phyloP scores from a whole-genome alignment of 1,140 invertebrate species.

The Microplitis demolitor region DNA sequence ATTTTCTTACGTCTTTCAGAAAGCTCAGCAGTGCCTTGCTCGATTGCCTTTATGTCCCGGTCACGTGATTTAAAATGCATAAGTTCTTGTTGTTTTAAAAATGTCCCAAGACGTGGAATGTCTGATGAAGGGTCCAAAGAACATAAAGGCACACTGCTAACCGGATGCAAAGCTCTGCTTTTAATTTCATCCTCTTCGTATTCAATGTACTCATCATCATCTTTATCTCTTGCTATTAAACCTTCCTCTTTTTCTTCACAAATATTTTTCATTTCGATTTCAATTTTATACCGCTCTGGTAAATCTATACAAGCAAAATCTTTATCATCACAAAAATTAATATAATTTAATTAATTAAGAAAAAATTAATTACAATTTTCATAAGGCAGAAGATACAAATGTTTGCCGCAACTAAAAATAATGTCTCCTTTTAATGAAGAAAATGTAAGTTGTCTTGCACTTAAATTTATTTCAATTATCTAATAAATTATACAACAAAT shows the following conservation, averaged over 20 bases:
- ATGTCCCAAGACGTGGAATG: slow-evolving; percentile 20
- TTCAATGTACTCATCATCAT: slow-evolving; percentile 24
- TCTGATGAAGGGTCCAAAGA: slow-evolving; percentile 28
- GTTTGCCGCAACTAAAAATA: slow-evolving; percentile 35
- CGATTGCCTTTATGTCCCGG: slow-evolving; percentile 35
- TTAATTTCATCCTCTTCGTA: slow-evolving; percentile 26
- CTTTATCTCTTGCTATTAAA: background rate
- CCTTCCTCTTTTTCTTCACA: slow-evolving; percentile 27
- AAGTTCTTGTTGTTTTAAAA: slow-evolving; percentile 34
- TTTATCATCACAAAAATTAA: background rate
- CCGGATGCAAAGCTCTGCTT: slow-evolving; percentile 29
- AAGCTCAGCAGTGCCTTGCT: slow-evolving; percentile 8
- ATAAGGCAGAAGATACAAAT: slow-evolving; percentile 36
- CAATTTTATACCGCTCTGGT: slow-evolving; percentile 34
- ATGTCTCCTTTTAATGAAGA: slow-evolving; percentile 37
- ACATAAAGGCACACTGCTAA: slow-evolving; percentile 32
- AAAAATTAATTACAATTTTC: slow-evolving; percentile 35
- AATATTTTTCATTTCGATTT: slow-evolving; percentile 29
- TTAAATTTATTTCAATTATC: slow-evolving; percentile 38
- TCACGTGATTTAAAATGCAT: slow-evolving; percentile 31
- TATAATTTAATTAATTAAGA: background rate
- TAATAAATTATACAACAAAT: slow-evolving; percentile 12
- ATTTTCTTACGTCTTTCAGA: slow-evolving; percentile 21
- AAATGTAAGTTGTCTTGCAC: slow-evolving; percentile 24
- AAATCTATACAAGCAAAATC: slow-evolving; percentile 34